Conservation (phyloP, 1,140 invertebrate genomes). For the Drosophila bocqueti region DNA sequence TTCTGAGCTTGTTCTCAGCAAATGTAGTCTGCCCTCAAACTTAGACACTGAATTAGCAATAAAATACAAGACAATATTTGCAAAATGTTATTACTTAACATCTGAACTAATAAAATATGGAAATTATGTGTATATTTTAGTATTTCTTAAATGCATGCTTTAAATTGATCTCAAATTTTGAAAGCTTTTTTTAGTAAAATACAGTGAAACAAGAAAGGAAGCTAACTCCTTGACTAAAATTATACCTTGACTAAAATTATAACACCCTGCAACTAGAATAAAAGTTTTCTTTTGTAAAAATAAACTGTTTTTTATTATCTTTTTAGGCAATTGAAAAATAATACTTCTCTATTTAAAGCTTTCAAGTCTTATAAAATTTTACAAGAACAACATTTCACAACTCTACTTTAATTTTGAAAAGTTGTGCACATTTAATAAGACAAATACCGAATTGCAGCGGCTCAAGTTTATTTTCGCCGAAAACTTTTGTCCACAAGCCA, state of each 20-base stretch:
- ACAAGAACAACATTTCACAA: not conserved
- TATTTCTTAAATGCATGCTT: not conserved
- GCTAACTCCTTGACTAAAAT: too few species aligned
- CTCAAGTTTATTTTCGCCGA: constrained; percentile 33
- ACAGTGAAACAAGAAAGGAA: not conserved
- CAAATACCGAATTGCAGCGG: constrained; percentile 8
- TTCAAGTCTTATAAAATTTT: not conserved
- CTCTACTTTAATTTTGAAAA: not conserved
- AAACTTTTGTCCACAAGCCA: constrained; percentile 25
- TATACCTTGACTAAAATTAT: too few species aligned
- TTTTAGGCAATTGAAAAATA: not conserved
- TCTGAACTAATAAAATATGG: not conserved
- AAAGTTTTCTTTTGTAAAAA: too few species aligned
- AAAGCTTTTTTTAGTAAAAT: not conserved
- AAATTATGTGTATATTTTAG: not conserved
- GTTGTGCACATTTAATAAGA: not conserved
- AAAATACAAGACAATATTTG: not conserved
- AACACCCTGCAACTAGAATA: too few species aligned
- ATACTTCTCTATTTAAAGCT: not conserved
- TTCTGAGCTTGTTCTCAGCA: not conserved
- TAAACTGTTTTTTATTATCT: too few species aligned
- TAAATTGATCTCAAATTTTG: not conserved
- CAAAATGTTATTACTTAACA: constrained; percentile 3
- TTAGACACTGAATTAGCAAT: not conserved
- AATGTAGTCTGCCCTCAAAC: not conserved